phyloP scores from a whole-genome alignment of 2,797 vertebrate genomes.

The Cynodonichthys magdalenae region DNA sequence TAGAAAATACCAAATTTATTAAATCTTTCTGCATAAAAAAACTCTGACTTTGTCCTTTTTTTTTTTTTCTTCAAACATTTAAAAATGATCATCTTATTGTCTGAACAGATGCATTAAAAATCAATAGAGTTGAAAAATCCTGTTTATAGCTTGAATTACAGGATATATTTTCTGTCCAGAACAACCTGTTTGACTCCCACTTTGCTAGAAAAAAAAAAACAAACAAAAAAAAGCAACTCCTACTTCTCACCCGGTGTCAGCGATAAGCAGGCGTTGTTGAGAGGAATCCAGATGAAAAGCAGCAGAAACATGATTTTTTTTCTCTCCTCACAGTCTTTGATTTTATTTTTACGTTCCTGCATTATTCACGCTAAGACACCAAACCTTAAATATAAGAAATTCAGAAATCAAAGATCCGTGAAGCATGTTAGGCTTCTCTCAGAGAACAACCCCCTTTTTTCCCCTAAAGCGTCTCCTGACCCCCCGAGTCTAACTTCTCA shows the following conservation, averaged over 20 bases:
- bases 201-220: slow-evolving; percentile 9
- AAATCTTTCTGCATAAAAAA: no score
- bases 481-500: slow-evolving; percentile 1
- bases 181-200: slow-evolving; percentile 10
- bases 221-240: slow-evolving; percentile 11
- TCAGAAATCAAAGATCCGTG: slow-evolving; percentile 6
- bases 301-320: neutral
- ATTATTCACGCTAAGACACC: neutral
- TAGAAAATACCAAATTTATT: neutral
- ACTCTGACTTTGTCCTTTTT: no score
- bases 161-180: neutral
- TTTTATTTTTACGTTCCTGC: slow-evolving; percentile 2
- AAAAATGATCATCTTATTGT: no score
- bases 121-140: no score
- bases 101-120: no score
- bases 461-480: slow-evolving; percentile 9
- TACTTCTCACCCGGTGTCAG: slow-evolving; percentile 2
- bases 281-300: slow-evolving; percentile 9
- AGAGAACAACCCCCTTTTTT: neutral
- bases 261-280: slow-evolving; percentile 13
- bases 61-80: no score
- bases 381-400: slow-evolving; percentile 1
- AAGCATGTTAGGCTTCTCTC: neutral
- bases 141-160: neutral
- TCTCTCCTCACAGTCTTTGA: slow-evolving; percentile 1